Evolutionary conservation across 2,888 invertebrate species (phyloP), one percentile per base, ranked within the genome.

Genomic region (Ellobium chinense): DNA sequence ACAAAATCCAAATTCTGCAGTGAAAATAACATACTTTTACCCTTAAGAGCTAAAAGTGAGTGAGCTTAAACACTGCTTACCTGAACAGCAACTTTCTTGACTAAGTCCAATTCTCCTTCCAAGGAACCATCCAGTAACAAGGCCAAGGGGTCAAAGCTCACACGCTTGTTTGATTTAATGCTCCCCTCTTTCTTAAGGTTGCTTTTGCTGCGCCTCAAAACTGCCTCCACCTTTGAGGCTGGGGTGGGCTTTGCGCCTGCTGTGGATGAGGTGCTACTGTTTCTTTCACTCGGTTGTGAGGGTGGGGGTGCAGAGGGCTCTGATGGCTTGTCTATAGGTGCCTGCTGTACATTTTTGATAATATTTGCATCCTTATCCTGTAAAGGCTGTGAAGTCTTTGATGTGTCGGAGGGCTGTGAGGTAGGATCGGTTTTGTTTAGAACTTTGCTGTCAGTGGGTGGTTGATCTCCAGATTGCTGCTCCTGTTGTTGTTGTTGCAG

Each of bases 91-190:
- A 98, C 98, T 93, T 97, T 97, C 94, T 96, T 97, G 58, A 99
- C 99, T 85, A 99, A 95, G 91, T 99, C 99, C 91, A 99, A 94
- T 93, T 99, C 99, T 62, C 99, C 99, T 93, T 99, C 99, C 86
- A 99, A 95, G 89, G 99, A 98, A 66, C 99, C 99, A 93, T 99
- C 99, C 90, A 99, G 94, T 70, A 99, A 94, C 72, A 99, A 94
- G 0, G 99, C 99, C 89, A 99, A 94, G 29, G 99, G 99, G 94
- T 99, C 99, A 92, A 99, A 99, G 92, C 98, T 98, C 56, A 99
- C 99, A 82, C 98, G 80, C 37, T 90, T 87, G 27, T 83, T 82
- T 31, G 89, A 87, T 58, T 87, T 88, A 77, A 84, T 85, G 12
- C 87, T 88, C 60, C 90, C 89, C 83, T 91, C 90, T 36, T 91